A percentile compares a stretch with the other conserved stretches of the same genome.
Evolutionary conservation across 2,797 vertebrate genomes (phyloP).

Genomic region (Prionace glauca): DNA sequence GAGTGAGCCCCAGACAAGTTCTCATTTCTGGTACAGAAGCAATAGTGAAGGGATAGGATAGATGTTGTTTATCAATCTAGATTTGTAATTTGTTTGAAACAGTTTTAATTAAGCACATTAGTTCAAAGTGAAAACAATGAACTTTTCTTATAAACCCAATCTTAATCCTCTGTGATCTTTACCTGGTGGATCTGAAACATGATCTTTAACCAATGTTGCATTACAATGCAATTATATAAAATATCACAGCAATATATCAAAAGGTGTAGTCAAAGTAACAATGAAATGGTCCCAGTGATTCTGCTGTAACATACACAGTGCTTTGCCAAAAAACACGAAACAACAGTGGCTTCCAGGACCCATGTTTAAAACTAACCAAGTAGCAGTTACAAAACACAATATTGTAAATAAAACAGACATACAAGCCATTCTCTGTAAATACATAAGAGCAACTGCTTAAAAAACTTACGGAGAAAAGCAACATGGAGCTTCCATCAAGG

Average conservation of each 20-base stretch:
- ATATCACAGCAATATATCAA: not conserved
- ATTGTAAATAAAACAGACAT: not conserved
- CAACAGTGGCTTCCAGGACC: not conserved
- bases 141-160: not conserved
- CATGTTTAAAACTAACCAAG: conserved; percentile 13
- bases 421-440: conserved; percentile 13
- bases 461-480: not conserved
- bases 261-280: not conserved
- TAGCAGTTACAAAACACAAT: conserved; percentile 14
- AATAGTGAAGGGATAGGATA: not conserved
- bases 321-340: not conserved
- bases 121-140: too few relatives aligned
- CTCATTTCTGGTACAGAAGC: not conserved
- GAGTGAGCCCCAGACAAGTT: not conserved
- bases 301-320: not conserved
- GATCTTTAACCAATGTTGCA: not conserved
- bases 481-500: not conserved
- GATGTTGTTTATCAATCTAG: not conserved
- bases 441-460: not conserved
- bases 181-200: not conserved
- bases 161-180: not conserved
- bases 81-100: not conserved
- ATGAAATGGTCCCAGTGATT: conserved; percentile 18
- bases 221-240: not conserved
- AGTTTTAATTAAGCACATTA: not conserved